Base-by-base conservation (phyloP, 2,797 vertebrate species). In the Coregonus sp. region DNA sequence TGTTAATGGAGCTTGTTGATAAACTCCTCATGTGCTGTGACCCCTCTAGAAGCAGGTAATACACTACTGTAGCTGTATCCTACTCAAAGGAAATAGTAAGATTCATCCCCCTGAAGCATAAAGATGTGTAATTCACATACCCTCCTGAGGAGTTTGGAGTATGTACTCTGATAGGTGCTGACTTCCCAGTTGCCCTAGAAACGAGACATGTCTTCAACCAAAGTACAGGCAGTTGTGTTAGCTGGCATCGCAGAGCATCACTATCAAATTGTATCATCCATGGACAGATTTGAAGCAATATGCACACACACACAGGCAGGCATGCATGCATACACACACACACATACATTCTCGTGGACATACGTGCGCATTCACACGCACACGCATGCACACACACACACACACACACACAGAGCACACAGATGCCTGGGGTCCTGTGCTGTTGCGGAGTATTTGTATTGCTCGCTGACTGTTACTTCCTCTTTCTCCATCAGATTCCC, bases 171-270 rank as follows among this genome's bases (percentile, higher is more conserved):
- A 79, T 77, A 75, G 65, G 70, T 70, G 72, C 70, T 72, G 79
- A 77, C 80, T 77, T 69, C 69, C 66, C 16, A 61, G 84, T 83
- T 81, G 78, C 65, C 81, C 75, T 78, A 78, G 72, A 85, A 86
- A 84, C 73, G 1, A 59, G 40, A 78, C 73, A 51, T 70, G 66
- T 67, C 33, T 75, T 71, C 54, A 74, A 18, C 63, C 15, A 72
- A 77, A 75, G 61, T 31, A 25, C 72, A 37, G 63, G 63, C 72
- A 29, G 56, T 73, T 77, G 47, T 74, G 59, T 76, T 80, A 0
- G 9, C 37, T 33, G 76, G 68, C 75, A 76, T 71, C 75, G 40
- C 66, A 75, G 37, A 50, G 71, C 61, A 65, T 80, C 59, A 61
- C 70, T 50, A 72, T 78, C 74, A 76, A 67, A 59, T 52, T 54